Percentiles rank a stretch among this genome's conserved stretches.
phyloP scores from a whole-genome alignment of 2,888 invertebrate genomes.

The Fissipunctia ypsillon region DNA sequence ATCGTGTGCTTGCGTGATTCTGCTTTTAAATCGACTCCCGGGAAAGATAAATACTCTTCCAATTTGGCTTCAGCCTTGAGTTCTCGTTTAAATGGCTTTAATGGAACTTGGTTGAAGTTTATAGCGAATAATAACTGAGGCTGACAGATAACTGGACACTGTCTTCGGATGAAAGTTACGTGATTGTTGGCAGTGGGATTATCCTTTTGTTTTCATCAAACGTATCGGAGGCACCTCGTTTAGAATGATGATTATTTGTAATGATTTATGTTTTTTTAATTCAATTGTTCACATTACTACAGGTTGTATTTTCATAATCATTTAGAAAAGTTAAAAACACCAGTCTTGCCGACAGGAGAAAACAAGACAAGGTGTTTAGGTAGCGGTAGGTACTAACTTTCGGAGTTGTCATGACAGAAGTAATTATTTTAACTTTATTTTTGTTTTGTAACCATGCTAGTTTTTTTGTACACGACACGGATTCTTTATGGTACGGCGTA shows the following conservation, averaged over 20 bases:
- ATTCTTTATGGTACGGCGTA: too few relatives aligned
- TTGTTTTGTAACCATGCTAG: not conserved
- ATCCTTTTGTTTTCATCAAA: not conserved
- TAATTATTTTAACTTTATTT: not conserved
- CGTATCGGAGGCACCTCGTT: not conserved
- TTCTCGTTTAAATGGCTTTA: conserved; percentile 85
- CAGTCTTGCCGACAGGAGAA: not conserved
- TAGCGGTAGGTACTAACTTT: not conserved
- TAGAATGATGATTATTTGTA: not conserved
- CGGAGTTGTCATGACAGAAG: not conserved
- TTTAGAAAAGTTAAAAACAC: not conserved
- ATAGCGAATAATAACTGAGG: conserved; percentile 82
- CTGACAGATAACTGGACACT: conserved; percentile 83
- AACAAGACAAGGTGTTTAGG: not conserved
- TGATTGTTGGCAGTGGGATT: conserved; percentile 9
- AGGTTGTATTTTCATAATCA: not conserved
- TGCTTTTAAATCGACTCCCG: conserved; percentile 89
- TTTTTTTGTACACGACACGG: not conserved
- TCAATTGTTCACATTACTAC: not conserved
- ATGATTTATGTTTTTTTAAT: not conserved
- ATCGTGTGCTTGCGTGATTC: conserved; percentile 89
- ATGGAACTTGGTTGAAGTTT: conserved; percentile 81
- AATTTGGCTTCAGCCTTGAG: conserved; percentile 83
- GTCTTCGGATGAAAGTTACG: conserved; percentile 50
- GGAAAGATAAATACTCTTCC: conserved; percentile 88